Conservation (phyloP, 1,140 invertebrate genomes). For the Drosophila saltans region DNA sequence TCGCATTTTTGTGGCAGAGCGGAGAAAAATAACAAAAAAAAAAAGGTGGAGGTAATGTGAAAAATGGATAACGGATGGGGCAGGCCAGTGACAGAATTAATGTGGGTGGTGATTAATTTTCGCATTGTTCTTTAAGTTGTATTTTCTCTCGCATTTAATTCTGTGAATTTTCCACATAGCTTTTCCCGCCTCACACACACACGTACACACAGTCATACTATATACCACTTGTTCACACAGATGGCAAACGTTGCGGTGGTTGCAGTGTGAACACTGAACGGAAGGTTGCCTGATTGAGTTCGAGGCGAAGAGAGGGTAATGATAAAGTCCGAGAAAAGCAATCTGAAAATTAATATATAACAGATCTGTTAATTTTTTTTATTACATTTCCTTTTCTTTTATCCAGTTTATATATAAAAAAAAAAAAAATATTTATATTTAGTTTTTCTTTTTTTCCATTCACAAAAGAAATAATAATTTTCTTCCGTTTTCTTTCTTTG, state of each 20-base stretch:
- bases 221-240: background rate
- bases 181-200: background rate
- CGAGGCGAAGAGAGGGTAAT: constrained; percentile 1
- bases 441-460: background rate
- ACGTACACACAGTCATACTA: background rate
- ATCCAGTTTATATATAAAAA: background rate
- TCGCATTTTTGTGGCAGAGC: constrained; percentile 70
- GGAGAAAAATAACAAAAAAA: background rate
- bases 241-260: background rate
- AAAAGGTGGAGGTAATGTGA: constrained; percentile 25
- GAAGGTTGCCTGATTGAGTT: constrained; percentile 17
- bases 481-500: constrained; percentile 20
- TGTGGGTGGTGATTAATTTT: constrained; percentile 76
- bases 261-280: background rate
- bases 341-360: constrained; percentile 4
- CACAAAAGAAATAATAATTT: background rate
- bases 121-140: constrained; percentile 68
- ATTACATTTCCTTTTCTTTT: constrained; percentile 1
- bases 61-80: constrained; percentile 51
- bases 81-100: constrained; percentile 11
- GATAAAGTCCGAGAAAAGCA: constrained; percentile 4
- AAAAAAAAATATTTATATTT: background rate
- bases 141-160: constrained; percentile 26
- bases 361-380: background rate
- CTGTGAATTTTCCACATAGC: background rate